phyloP scores from a whole-genome alignment of 2,888 invertebrate genomes.

The Neoitamus cyanurus region DNA sequence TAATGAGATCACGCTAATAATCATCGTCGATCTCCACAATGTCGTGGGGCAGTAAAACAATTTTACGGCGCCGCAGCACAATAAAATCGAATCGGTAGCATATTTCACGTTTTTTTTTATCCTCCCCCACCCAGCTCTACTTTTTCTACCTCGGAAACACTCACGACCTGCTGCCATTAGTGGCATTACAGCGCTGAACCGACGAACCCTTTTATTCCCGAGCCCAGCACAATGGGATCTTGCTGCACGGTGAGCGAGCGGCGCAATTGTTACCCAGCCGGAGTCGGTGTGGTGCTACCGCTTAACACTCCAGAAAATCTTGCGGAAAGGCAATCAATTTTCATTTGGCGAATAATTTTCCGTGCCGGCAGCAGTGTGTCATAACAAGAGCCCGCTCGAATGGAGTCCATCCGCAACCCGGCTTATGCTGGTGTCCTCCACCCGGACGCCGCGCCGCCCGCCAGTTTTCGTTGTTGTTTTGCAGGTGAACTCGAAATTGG shows the following conservation, averaged over 20 bases:
- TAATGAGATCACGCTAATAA: not conserved
- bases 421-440: not conserved
- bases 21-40: not conserved
- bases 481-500: not conserved
- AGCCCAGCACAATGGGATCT: not conserved
- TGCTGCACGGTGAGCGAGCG: not conserved
- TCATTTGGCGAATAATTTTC: slow-evolving; percentile 17
- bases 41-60: not conserved
- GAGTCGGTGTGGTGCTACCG: not conserved
- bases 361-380: not conserved
- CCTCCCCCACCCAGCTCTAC: not conserved
- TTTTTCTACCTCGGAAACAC: not conserved
- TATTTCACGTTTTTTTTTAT: not conserved
- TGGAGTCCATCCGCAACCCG: not conserved
- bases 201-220: not conserved
- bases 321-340: slow-evolving; percentile 29
- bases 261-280: not conserved
- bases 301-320: slow-evolving; percentile 4
- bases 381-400: not conserved
- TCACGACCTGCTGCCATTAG: not conserved
- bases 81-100: not conserved
- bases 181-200: not conserved
- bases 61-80: not conserved
- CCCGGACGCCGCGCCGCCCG: not conserved
- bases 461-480: not conserved